phyloP scores from a whole-genome alignment of 1,140 invertebrate species.

The silkworm (Bombyx mori) region DNA sequence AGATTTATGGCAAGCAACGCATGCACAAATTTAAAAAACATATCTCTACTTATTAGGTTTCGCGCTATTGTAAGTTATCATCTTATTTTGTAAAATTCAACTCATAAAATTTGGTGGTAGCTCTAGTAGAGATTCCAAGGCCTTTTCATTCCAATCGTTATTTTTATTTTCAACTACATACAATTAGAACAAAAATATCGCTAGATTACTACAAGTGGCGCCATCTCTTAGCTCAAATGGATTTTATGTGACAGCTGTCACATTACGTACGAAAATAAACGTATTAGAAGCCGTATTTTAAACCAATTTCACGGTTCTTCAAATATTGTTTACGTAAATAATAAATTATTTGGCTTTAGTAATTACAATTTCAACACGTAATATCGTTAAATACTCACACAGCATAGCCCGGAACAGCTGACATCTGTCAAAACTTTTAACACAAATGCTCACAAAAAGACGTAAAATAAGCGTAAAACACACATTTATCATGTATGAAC shows the following conservation, averaged over 20 bases:
- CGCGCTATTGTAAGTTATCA: too few species aligned
- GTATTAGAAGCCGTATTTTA: neutral
- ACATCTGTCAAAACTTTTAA: conserved; percentile 63
- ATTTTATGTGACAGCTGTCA: conserved; percentile 11
- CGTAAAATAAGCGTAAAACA: conserved; percentile 30
- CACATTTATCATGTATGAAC: conserved; percentile 22
- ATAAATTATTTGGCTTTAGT: too few species aligned
- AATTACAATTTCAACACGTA: too few species aligned
- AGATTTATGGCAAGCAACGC: too few species aligned
- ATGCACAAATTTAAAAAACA: too few species aligned
- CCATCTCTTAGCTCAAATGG: conserved; percentile 9
- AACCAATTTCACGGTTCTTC: neutral
- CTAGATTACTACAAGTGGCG: conserved; percentile 6
- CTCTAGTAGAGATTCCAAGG: too few species aligned
- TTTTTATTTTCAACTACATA: too few species aligned
- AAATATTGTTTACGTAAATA: neutral
- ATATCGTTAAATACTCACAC: conserved; percentile 20
- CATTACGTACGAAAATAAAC: conserved; percentile 11
- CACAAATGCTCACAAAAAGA: conserved; percentile 66
- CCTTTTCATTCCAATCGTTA: too few species aligned
- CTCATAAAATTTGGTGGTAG: too few species aligned
- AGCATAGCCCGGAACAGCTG: conserved; percentile 36
- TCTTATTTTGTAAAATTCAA: too few species aligned
- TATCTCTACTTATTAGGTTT: too few species aligned
- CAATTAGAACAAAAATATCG: too few species aligned